phyloP scores from a whole-genome alignment of 2,888 invertebrate genomes.

The Vandiemenella viatica region DNA sequence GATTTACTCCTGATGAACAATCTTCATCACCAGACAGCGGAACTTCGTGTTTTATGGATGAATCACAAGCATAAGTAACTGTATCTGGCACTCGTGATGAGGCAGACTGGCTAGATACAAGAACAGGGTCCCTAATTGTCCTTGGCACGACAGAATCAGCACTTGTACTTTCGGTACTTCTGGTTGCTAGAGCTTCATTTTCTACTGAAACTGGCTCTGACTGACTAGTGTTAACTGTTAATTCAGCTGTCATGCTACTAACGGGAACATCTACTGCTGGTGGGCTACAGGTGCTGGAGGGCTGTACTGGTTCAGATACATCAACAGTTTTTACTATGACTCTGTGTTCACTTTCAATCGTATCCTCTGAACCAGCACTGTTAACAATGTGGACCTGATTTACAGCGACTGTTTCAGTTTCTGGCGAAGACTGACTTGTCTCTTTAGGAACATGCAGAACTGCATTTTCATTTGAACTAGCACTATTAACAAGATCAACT shows the following conservation, averaged over 20 bases:
- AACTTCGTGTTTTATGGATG: neutral
- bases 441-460: neutral
- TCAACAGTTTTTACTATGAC: neutral
- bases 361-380: neutral
- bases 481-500: neutral
- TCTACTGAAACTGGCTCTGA: neutral
- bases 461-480: neutral
- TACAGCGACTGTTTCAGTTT: neutral
- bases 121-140: neutral
- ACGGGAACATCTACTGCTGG: neutral
- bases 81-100: neutral
- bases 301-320: neutral
- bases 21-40: neutral
- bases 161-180: neutral
- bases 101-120: neutral
- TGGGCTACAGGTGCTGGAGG: neutral
- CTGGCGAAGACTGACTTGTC: neutral
- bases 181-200: constrained; percentile 1
- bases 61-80: neutral
- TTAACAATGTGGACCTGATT: neutral
- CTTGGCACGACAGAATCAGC: neutral
- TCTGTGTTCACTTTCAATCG: neutral
- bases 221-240: neutral
- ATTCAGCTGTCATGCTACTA: neutral
- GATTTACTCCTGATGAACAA: neutral